Percentiles rank a stretch among this genome's conserved stretches.
Conservation (phyloP, 2,113 vertebrate species). For the Chaetodon auriga region DNA sequence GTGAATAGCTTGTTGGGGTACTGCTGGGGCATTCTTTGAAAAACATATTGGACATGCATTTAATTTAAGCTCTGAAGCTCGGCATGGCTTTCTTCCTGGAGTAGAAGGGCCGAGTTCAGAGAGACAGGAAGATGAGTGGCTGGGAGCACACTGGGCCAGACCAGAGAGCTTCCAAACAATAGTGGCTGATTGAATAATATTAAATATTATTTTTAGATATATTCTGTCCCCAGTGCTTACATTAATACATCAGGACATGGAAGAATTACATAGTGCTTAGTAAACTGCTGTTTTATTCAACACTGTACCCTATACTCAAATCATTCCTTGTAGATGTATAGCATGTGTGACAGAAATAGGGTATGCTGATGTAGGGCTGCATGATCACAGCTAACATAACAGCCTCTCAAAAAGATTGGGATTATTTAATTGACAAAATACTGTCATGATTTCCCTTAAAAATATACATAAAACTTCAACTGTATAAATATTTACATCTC, state of each 20-base stretch:
- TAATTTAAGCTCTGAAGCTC: conserved; percentile 64
- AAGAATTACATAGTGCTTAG: neutral
- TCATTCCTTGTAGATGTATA: neutral
- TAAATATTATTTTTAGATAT: conserved; percentile 30
- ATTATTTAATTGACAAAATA: conserved; percentile 9
- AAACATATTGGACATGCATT: conserved; percentile 73
- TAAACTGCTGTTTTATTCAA: neutral
- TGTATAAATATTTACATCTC: neutral
- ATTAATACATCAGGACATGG: neutral
- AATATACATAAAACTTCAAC: neutral
- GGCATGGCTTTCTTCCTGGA: conserved; percentile 42
- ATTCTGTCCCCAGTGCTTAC: neutral
- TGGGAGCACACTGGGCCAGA: conserved; percentile 23
- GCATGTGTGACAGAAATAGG: neutral
- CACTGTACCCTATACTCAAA: neutral
- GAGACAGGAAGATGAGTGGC: conserved; percentile 43
- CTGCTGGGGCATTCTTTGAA: conserved; percentile 66
- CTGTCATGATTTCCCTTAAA: neutral
- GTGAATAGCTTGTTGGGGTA: conserved; percentile 59
- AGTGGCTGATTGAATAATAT: conserved; percentile 45
- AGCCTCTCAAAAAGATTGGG: neutral
- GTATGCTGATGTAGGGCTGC: neutral
- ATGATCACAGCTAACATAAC: neutral
- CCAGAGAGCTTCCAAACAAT: conserved; percentile 52
- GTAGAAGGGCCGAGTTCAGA: conserved; percentile 52